Conservation (phyloP, 2,797 vertebrate species). For the Poecilia picta region DNA sequence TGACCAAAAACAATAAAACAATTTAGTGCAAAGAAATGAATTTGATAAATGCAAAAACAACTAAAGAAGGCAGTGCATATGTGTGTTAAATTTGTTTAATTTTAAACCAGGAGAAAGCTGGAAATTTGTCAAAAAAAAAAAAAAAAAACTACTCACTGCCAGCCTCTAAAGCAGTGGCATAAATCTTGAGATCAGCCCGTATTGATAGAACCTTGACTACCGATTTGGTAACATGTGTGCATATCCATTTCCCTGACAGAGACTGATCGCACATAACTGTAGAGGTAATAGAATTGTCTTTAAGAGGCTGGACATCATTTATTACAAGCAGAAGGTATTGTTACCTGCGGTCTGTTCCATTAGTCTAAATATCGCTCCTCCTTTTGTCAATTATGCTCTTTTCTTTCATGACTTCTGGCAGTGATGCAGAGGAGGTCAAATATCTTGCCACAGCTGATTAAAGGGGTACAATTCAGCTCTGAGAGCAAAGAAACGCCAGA, state of each 20-base stretch:
- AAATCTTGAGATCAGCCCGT: slow-evolving; percentile 79
- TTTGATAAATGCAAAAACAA: slow-evolving; percentile 25
- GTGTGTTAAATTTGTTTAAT: slow-evolving; percentile 35
- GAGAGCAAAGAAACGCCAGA: slow-evolving; percentile 6
- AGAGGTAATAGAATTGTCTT: slow-evolving; percentile 87
- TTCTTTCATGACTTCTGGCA: slow-evolving; percentile 47
- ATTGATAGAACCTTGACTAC: slow-evolving; percentile 82
- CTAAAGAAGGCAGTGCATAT: slow-evolving; percentile 36
- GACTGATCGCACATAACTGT: slow-evolving; percentile 79
- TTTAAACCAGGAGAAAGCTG: slow-evolving; percentile 50
- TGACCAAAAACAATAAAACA: slow-evolving; percentile 35
- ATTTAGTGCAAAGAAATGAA: slow-evolving; percentile 27
- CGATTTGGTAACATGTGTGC: slow-evolving; percentile 82
- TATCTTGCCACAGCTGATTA: slow-evolving; percentile 20
- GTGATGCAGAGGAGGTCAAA: slow-evolving; percentile 33
- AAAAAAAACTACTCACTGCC: slow-evolving; percentile 52
- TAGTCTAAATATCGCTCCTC: slow-evolving; percentile 73
- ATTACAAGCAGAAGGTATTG: slow-evolving; percentile 77
- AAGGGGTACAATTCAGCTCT: slow-evolving; percentile 17
- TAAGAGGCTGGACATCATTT: slow-evolving; percentile 82
- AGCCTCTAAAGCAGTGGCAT: slow-evolving; percentile 71
- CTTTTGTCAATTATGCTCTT: slow-evolving; percentile 62
- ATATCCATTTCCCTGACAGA: slow-evolving; percentile 84
- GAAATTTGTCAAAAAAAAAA: slow-evolving; percentile 43
- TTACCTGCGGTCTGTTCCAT: slow-evolving; percentile 71